A percentile compares a stretch with the other conserved stretches of the same genome.
Evolutionary conservation across 2,113 vertebrate species (phyloP).

Genomic region (Percopsis transmontana): DNA sequence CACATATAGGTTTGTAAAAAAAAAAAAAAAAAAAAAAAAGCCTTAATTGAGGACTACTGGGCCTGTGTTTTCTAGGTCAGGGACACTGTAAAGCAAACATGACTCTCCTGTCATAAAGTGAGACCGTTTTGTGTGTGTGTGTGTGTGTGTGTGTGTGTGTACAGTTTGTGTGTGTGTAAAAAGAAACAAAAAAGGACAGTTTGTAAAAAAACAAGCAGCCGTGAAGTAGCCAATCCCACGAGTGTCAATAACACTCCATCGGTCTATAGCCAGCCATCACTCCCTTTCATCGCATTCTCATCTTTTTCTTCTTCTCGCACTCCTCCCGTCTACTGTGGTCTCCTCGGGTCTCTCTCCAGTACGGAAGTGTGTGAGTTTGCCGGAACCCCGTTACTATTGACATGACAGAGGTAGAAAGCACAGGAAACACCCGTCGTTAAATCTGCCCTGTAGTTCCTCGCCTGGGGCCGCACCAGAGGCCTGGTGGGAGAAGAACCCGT

Average conservation of each 20-base stretch:
- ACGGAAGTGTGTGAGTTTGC: too few relatives aligned
- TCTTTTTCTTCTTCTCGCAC: too few relatives aligned
- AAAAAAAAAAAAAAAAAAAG: conserved; percentile 21
- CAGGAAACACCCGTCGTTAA: conserved; percentile 26
- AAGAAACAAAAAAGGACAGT: conserved; percentile 27
- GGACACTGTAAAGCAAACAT: conserved; percentile 50
- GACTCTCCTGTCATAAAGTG: conserved; percentile 27
- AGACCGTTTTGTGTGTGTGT: conserved; percentile 11
- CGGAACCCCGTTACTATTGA: too few relatives aligned
- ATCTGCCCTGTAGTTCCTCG: conserved; percentile 23
- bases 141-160: too few relatives aligned
- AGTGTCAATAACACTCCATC: conserved; percentile 44
- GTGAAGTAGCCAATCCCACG: conserved; percentile 47
- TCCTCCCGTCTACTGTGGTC: too few relatives aligned
- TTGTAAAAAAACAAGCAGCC: conserved; percentile 54
- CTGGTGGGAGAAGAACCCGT: neutral
- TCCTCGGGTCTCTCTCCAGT: too few relatives aligned
- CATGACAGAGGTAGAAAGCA: conserved; percentile 1
- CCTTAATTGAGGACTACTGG: conserved; percentile 60
- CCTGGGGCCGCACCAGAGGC: neutral
- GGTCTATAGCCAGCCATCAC: conserved; percentile 10
- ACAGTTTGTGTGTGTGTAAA: conserved; percentile 5
- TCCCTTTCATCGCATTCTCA: too few relatives aligned
- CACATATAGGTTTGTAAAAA: conserved; percentile 49
- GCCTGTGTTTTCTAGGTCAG: conserved; percentile 49